Percentiles rank a stretch among this genome's conserved stretches.
phyloP scores from a whole-genome alignment of 2,888 invertebrate genomes.

The Chirona hameri region DNA sequence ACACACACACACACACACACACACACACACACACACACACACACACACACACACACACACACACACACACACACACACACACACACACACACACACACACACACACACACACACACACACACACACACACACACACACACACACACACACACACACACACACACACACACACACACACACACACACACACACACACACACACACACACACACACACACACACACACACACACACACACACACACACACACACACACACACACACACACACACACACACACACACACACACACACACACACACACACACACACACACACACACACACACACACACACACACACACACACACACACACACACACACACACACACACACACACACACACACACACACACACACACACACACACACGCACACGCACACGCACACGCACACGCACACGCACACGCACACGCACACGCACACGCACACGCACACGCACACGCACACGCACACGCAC shows the following conservation, averaged over 20 bases:
- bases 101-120: conserved; percentile 50
- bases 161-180: conserved; percentile 46
- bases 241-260: conserved; percentile 43
- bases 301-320: conserved; percentile 46
- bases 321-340: conserved; percentile 29
- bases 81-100: no score
- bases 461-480: conserved; percentile 45
- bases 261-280: conserved; percentile 46
- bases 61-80: no score
- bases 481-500: conserved; percentile 43
- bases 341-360: conserved; percentile 46
- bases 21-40: no score
- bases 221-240: conserved; percentile 41
- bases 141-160: background rate
- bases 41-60: no score
- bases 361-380: conserved; percentile 46
- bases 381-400: conserved; percentile 46
- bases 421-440: conserved; percentile 43
- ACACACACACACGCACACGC: conserved; percentile 45
- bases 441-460: conserved; percentile 49
- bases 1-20: no score
- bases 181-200: conserved; percentile 46
- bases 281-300: conserved; percentile 46
- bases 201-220: conserved; percentile 46
- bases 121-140: conserved; percentile 46